Conservation (phyloP, 2,113 vertebrate genomes). For the Plecturocebus donacophilus region DNA sequence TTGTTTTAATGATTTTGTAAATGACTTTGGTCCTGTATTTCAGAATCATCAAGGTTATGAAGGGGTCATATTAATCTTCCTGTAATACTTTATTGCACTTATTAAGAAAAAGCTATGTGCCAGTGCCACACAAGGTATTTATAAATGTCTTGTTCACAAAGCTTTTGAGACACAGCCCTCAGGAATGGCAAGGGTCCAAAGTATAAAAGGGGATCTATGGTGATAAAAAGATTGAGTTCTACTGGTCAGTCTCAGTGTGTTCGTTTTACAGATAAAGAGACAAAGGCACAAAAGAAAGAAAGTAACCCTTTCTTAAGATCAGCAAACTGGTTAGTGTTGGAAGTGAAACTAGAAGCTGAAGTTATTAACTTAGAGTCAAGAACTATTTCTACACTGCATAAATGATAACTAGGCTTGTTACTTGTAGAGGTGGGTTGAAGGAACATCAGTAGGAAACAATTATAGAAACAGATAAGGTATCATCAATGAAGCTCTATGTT, state of each 20-base stretch:
- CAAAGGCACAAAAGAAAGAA: conserved; percentile 10
- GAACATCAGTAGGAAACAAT: conserved; percentile 28
- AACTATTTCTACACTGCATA: conserved; percentile 13
- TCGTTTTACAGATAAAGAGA: conserved; percentile 44
- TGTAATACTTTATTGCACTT: conserved; percentile 17
- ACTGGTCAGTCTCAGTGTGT: not conserved
- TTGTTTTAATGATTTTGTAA: conserved; percentile 64
- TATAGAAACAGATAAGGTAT: not conserved
- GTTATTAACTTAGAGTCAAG: not conserved
- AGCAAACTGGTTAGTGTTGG: not conserved
- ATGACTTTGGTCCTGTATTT: conserved; percentile 49
- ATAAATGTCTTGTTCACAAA: conserved; percentile 49
- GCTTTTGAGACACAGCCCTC: not conserved
- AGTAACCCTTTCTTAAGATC: conserved; percentile 46
- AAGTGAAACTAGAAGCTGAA: not conserved
- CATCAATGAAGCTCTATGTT: conserved; percentile 39
- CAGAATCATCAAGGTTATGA: conserved; percentile 44
- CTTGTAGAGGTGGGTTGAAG: not conserved
- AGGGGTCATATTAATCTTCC: conserved; percentile 33
- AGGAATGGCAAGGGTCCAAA: not conserved
- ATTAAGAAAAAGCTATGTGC: not conserved
- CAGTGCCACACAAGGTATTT: not conserved
- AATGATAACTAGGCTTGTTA: not conserved
- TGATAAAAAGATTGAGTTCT: not conserved
- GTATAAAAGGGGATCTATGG: not conserved